Conservation (phyloP, 2,113 vertebrate species). For the Acinonyx jubatus region DNA sequence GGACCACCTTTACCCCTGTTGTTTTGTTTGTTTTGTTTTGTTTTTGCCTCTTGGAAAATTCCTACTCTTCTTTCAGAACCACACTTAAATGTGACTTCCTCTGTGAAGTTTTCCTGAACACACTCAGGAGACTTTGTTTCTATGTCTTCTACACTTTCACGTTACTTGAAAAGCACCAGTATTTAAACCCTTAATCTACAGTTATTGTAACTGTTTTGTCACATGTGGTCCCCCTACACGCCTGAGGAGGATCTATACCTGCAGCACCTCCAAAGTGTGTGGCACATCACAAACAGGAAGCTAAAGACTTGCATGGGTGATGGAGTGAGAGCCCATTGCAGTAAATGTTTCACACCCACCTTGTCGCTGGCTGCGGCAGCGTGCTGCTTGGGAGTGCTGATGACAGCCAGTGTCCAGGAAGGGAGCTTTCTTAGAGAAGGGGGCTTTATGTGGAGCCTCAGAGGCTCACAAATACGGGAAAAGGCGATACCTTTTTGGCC, state of each 20-base stretch:
- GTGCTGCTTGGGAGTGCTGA: background rate
- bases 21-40: too few relatives aligned
- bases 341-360: background rate
- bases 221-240: background rate
- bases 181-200: background rate
- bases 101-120: background rate
- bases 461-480: background rate
- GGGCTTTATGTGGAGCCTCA: background rate
- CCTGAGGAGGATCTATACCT: background rate
- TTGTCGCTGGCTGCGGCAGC: background rate
- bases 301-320: background rate
- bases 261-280: background rate
- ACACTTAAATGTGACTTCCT: background rate
- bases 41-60: background rate
- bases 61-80: conserved; percentile 8
- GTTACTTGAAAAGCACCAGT: background rate
- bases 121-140: background rate
- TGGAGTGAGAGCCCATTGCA: background rate
- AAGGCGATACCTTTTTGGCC: background rate
- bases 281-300: background rate
- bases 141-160: background rate
- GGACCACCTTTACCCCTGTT: background rate
- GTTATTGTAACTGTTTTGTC: background rate
- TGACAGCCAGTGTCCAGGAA: background rate
- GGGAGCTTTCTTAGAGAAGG: background rate